These are phyloP conservation scores for Triplophysa siluroides DNA, from an alignment of 2,113 vertebrate species.

Conservation along the genomic window DNA sequence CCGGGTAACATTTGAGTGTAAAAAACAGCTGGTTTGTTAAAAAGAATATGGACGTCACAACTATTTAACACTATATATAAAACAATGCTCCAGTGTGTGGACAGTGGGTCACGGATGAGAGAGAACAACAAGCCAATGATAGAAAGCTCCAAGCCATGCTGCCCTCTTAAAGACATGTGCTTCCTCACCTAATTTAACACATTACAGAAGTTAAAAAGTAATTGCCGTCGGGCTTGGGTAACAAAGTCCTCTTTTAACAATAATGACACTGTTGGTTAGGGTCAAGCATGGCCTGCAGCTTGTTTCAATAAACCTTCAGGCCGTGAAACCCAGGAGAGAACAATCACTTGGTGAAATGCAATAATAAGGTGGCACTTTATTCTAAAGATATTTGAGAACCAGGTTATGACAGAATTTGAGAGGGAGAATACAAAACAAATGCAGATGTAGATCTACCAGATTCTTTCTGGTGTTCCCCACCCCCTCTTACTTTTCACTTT, in stretches of 20 bases:
- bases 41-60: background rate
- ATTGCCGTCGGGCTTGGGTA: slow-evolving; percentile 44
- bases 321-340: slow-evolving; percentile 37
- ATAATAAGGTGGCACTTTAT: slow-evolving; percentile 28
- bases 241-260: slow-evolving; percentile 49
- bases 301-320: slow-evolving; percentile 47
- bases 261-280: slow-evolving; percentile 53
- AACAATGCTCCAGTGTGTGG: slow-evolving; percentile 14
- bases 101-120: slow-evolving; percentile 49
- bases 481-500: background rate
- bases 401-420: background rate
- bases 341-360: slow-evolving; percentile 31
- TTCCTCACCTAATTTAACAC: slow-evolving; percentile 54
- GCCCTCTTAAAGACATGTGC: slow-evolving; percentile 60
- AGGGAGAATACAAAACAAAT: background rate
- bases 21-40: background rate
- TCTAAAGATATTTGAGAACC: background rate
- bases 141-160: slow-evolving; percentile 47
- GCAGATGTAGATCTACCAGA: background rate
- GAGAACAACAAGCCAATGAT: background rate
- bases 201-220: slow-evolving; percentile 54
- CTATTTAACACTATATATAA: background rate
- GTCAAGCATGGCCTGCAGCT: slow-evolving; percentile 34
- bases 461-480: background rate
- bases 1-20: too few species aligned